phyloP scores from a whole-genome alignment of 2,797 vertebrate species.

The Thalassophryne amazonica region DNA sequence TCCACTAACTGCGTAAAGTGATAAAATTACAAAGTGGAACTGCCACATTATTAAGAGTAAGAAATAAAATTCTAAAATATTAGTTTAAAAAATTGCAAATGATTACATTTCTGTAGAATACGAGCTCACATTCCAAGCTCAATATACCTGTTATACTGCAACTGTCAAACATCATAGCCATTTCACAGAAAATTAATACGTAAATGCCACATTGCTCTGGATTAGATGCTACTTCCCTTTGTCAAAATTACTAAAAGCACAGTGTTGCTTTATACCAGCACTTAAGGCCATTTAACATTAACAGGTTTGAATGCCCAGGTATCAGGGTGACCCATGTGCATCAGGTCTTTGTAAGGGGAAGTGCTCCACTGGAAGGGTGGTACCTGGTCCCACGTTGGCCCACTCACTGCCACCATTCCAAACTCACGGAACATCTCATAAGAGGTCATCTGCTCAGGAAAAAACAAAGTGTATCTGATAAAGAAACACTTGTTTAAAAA shows the following conservation, averaged over 20 bases:
- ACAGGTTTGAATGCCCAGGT: slow-evolving; percentile 87
- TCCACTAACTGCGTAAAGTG: background rate
- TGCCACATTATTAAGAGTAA: background rate
- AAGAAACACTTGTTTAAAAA: background rate
- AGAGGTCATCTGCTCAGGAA: slow-evolving; percentile 82
- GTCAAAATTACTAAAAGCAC: background rate
- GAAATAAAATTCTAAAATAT: background rate
- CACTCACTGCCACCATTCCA: slow-evolving; percentile 82
- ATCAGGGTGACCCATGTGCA: slow-evolving; percentile 94
- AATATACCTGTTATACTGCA: background rate
- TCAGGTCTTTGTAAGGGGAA: slow-evolving; percentile 80
- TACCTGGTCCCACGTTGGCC: slow-evolving; percentile 89
- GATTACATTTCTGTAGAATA: too few relatives aligned
- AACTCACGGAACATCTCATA: slow-evolving; percentile 75
- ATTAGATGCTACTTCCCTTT: slow-evolving; percentile 40
- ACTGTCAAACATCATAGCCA: background rate
- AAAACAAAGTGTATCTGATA: slow-evolving; percentile 10
- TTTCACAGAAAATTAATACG: background rate
- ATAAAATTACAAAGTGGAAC: background rate
- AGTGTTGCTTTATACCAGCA: background rate
- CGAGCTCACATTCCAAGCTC: background rate
- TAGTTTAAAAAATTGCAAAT: too few relatives aligned
- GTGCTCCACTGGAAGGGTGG: slow-evolving; percentile 91
- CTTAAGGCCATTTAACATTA: slow-evolving; percentile 84
- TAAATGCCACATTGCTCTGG: background rate